These are phyloP conservation scores for Loxodonta africana DNA, from an alignment of 2,113 vertebrate species.

Conservation along the genomic window DNA sequence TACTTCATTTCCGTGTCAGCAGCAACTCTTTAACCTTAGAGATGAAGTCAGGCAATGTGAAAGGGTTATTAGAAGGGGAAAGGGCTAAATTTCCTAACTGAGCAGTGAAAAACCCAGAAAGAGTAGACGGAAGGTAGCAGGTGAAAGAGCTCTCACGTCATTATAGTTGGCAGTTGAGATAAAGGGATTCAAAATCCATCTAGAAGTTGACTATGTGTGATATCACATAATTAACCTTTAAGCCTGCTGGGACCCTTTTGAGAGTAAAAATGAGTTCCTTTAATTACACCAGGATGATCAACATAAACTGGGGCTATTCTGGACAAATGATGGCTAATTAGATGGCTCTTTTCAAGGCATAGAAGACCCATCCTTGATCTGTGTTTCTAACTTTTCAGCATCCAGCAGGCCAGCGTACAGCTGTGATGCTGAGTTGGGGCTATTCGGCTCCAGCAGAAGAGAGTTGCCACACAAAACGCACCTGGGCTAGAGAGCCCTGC, in stretches of 20 bases:
- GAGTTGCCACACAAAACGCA: not conserved
- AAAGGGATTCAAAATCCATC: not conserved
- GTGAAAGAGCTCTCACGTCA: too few species aligned
- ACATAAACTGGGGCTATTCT: not conserved
- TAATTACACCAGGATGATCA: not conserved
- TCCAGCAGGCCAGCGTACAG: too few species aligned
- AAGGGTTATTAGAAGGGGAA: not conserved
- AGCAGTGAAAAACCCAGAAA: not conserved
- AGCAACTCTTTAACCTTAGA: constrained; percentile 25
- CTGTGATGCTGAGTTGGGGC: not conserved
- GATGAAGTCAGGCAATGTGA: not conserved
- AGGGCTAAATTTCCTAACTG: not conserved
- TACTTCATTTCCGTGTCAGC: constrained; percentile 16
- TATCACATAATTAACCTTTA: not conserved
- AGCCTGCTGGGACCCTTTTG: not conserved
- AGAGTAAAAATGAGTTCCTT: not conserved
- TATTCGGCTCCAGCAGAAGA: not conserved
- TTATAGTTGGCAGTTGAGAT: too few species aligned
- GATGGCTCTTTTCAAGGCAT: not conserved
- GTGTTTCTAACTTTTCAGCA: not conserved
- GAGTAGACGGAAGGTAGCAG: not conserved
- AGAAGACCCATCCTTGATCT: not conserved
- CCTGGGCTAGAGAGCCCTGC: not conserved
- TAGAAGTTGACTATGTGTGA: not conserved
- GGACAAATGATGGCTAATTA: not conserved